Evolutionary conservation across 2,888 invertebrate genomes (phyloP).

Genomic region (Leptinotarsa rubiginosa): DNA sequence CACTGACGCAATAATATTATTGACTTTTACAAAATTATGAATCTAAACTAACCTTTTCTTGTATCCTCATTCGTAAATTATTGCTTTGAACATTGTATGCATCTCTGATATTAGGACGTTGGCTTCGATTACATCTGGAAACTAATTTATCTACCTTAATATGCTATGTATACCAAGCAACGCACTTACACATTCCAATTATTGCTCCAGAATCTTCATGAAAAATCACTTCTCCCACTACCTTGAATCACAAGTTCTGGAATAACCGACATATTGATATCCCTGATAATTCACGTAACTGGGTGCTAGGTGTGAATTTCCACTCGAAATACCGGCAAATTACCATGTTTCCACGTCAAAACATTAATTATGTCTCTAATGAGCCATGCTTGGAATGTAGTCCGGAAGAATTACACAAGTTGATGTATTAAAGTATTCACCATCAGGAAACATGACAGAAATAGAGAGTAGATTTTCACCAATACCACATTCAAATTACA

Average conservation of each 20-base stretch:
- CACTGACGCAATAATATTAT: no score
- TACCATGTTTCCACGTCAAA: not conserved
- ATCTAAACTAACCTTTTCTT: no score
- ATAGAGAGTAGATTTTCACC: no score
- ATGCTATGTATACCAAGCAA: not conserved
- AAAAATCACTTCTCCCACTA: not conserved
- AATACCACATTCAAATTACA: no score
- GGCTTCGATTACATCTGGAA: not conserved
- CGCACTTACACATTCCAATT: not conserved
- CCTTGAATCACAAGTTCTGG: conserved; percentile 7
- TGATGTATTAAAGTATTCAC: no score
- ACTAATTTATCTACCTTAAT: not conserved
- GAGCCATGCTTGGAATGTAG: not conserved
- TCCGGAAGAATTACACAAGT: no score
- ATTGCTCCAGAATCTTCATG: not conserved
- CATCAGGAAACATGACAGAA: no score
- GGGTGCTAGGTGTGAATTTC: not conserved
- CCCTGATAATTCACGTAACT: not conserved
- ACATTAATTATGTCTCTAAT: not conserved
- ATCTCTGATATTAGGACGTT: not conserved
- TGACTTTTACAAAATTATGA: no score
- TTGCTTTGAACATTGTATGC: not conserved
- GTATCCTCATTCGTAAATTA: no score
- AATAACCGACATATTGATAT: not conserved
- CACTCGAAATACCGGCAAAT: not conserved